Evolutionary conservation across 1,140 invertebrate genomes (phyloP).

Genomic region (Cyclargus thomasi): DNA sequence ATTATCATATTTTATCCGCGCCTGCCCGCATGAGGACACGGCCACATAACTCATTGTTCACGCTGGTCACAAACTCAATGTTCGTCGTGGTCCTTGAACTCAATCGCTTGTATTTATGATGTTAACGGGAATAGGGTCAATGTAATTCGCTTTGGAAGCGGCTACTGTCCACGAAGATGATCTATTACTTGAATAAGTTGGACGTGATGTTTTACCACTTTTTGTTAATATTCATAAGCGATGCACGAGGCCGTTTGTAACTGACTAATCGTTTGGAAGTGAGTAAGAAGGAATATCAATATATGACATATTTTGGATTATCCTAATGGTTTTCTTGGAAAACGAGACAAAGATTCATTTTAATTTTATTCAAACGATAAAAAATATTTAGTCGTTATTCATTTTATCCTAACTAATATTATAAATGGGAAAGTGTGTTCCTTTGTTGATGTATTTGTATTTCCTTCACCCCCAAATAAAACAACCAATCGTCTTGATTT

Average conservation of each 20-base stretch:
- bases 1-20: constrained; percentile 68
- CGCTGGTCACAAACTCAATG: constrained; percentile 64
- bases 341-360: too few species aligned
- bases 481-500: too few species aligned
- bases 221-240: constrained; percentile 6
- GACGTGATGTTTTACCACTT: neutral
- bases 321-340: neutral
- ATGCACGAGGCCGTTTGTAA: neutral
- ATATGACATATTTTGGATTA: neutral
- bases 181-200: constrained; percentile 4
- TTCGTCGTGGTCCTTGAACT: constrained; percentile 69
- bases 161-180: constrained; percentile 38
- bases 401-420: too few species aligned
- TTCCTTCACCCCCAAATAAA: too few species aligned
- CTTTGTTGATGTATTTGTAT: too few species aligned
- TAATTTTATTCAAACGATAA: too few species aligned
- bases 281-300: neutral
- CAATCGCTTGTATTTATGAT: constrained; percentile 67
- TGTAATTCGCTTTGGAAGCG: constrained; percentile 55
- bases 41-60: constrained; percentile 65
- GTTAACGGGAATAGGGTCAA: constrained; percentile 67
- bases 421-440: too few species aligned
- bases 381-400: neutral
- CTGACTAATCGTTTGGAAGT: neutral
- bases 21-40: constrained; percentile 58